phyloP scores from a whole-genome alignment of 2,797 vertebrate species.

The Garrulus glandarius region DNA sequence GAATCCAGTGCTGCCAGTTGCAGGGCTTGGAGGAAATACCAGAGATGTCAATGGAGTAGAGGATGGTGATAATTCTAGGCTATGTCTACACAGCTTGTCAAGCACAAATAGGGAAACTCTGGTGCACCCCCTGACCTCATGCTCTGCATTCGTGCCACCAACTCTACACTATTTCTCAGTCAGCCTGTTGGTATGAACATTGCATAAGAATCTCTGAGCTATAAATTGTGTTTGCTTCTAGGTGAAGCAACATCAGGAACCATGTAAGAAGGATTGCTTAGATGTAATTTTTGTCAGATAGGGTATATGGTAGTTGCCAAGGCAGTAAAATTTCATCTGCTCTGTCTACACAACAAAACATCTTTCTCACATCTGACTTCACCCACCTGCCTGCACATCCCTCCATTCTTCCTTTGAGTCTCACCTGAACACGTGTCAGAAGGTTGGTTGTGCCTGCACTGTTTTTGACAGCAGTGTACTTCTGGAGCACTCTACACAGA shows the following conservation, averaged over 20 bases:
- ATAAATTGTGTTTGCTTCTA: not conserved
- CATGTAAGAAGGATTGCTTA: not conserved
- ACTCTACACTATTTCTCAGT: not conserved
- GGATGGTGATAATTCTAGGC: slow-evolving; percentile 60
- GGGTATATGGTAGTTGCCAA: not conserved
- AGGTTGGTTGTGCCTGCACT: not conserved
- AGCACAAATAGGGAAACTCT: slow-evolving; percentile 50
- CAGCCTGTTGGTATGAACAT: not conserved
- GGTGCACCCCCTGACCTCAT: not conserved
- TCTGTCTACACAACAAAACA: not conserved
- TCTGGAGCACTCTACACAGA: not conserved
- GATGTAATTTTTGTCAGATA: not conserved
- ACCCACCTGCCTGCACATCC: not conserved
- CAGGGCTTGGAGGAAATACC: slow-evolving; percentile 60
- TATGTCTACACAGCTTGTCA: slow-evolving; percentile 45
- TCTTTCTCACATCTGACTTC: not conserved
- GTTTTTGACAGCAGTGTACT: not conserved
- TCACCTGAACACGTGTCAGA: not conserved
- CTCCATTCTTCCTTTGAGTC: not conserved
- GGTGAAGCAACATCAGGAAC: not conserved
- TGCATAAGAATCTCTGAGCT: slow-evolving; percentile 32
- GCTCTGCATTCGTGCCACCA: not conserved
- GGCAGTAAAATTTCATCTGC: not conserved
- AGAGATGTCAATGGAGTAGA: slow-evolving; percentile 51
- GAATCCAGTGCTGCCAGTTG: slow-evolving; percentile 62